Conservation (phyloP, 2,888 invertebrate genomes). For the Aromia moschata region DNA sequence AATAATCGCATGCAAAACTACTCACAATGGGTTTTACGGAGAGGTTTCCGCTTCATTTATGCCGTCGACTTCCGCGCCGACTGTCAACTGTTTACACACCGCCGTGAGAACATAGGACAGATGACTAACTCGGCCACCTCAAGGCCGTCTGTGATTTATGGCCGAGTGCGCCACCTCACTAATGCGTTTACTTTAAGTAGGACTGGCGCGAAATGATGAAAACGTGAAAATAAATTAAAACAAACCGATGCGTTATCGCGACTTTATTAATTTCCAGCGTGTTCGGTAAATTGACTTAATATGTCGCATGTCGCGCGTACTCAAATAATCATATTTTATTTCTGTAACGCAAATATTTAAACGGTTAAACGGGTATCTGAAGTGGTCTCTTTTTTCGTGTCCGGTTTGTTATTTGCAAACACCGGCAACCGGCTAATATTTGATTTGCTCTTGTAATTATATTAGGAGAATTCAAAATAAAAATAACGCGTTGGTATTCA, state of each 20-base stretch:
- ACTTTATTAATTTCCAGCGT: slow-evolving; percentile 44
- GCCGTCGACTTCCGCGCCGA: slow-evolving; percentile 36
- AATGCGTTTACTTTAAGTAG: slow-evolving; percentile 36
- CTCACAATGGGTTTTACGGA: slow-evolving; percentile 28
- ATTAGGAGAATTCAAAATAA: background rate
- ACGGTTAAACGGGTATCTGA: slow-evolving; percentile 15
- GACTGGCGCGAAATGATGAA: slow-evolving; percentile 23
- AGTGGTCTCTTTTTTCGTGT: slow-evolving; percentile 17
- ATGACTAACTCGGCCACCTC: slow-evolving; percentile 49
- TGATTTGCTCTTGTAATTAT: slow-evolving; percentile 16
- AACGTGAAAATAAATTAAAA: slow-evolving; percentile 29
- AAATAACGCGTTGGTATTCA: no score
- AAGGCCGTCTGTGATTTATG: slow-evolving; percentile 52
- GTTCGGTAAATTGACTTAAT: slow-evolving; percentile 47
- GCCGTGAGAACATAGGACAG: slow-evolving; percentile 45
- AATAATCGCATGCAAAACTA: slow-evolving; percentile 31
- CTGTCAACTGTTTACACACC: slow-evolving; percentile 38
- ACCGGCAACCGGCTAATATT: no score
- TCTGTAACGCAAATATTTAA: slow-evolving; percentile 21
- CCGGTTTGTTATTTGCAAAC: slow-evolving; percentile 11
- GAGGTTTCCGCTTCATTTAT: slow-evolving; percentile 39
- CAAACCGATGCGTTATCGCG: slow-evolving; percentile 36
- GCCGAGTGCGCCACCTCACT: slow-evolving; percentile 32
- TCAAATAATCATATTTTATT: slow-evolving; percentile 28
- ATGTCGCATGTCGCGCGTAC: slow-evolving; percentile 39